Base-by-base conservation (phyloP, 2,797 vertebrate species). In the Pitangus sulphuratus region DNA sequence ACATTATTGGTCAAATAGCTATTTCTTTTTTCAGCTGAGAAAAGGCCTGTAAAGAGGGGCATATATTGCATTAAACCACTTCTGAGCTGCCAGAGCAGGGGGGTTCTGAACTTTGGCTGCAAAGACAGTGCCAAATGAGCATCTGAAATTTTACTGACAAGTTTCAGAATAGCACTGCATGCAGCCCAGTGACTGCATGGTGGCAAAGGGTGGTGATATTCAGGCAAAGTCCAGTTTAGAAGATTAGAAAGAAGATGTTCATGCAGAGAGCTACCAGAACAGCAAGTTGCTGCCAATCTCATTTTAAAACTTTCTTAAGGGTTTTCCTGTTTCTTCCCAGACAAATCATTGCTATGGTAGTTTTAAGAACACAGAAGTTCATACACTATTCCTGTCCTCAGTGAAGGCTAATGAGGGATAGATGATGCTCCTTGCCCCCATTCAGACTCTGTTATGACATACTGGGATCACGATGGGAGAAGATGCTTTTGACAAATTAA, bases 381-480 rank as follows among this genome's bases (percentile, higher is more conserved):
- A 61, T 31, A 48, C 4, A 15, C 26, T 33, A 2, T 35, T 44
- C 7, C 69, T 66, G 6, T 33, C 37, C 40, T 56, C 53, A 58
- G 48, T 14, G 44, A 81, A 66, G 20, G 16, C 28, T 33, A 75
- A 24, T 4, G n/a, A 81, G 12, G 26, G 22, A 60, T 0, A 68
- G 31, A 61, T 35, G 68, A 30, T 14, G 9, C 40, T 90, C n/a
- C 53, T 47, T 78, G 22, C 33, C 48, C 40, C 57, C 1, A 0
- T 64, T 72, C 58, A 75, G 45, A 82, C 66, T 50, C 11, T 71
- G 40, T 54, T 79, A 45, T 3, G 12, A 78, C 33, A 57, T 24
- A 53, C 8, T 16, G 28, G 30, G 50, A 64, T 78, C 40, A 64
- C 0, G 0, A 69, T 0, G 77, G 70, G 37, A 77, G 40, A 91